Percentiles rank a stretch among this genome's conserved stretches.
These are phyloP conservation scores for Lissocephala sabroskyi DNA, from an alignment of 2,888 invertebrate genomes.

Conservation along the genomic window DNA sequence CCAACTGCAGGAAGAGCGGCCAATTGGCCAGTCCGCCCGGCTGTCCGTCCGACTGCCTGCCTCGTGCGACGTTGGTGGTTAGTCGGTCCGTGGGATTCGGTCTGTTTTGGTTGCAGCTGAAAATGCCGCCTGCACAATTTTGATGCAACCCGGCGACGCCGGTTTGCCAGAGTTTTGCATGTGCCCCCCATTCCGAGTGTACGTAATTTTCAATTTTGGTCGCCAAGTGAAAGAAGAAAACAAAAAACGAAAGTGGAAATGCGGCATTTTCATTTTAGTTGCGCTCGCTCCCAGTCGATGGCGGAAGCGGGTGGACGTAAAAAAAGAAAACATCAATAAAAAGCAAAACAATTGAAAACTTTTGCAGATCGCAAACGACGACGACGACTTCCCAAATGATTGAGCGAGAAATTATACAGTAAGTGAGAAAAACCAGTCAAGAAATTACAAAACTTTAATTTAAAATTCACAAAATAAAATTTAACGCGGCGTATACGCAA, in stretches of 20 bases:
- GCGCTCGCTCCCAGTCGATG: conserved; percentile 3
- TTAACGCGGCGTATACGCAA: neutral
- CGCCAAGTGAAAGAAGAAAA: conserved; percentile 33
- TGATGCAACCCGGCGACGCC: conserved; percentile 21
- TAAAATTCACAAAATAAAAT: neutral
- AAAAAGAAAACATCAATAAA: neutral
- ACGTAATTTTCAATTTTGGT: conserved; percentile 48
- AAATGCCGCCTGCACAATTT: conserved; percentile 20
- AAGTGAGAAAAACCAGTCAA: conserved; percentile 31
- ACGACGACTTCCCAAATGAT: too few species aligned
- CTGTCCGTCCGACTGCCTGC: too few species aligned
- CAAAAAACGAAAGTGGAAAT: conserved; percentile 64
- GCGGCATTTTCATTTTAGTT: conserved; percentile 32
- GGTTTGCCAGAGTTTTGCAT: conserved; percentile 12
- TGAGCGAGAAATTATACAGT: conserved; percentile 63
- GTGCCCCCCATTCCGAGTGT: conserved; percentile 45
- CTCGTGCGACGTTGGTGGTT: too few species aligned
- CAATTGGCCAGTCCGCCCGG: neutral
- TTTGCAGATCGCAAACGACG: too few species aligned
- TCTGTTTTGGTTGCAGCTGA: neutral
- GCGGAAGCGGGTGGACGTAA: neutral
- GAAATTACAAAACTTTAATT: neutral
- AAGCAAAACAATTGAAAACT: neutral
- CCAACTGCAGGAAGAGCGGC: neutral
- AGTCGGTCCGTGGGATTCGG: too few species aligned